Percentiles rank a stretch among this genome's conserved stretches.
Evolutionary conservation across 2,797 vertebrate genomes (phyloP).

Genomic region (Zenarchopterus dispar): DNA sequence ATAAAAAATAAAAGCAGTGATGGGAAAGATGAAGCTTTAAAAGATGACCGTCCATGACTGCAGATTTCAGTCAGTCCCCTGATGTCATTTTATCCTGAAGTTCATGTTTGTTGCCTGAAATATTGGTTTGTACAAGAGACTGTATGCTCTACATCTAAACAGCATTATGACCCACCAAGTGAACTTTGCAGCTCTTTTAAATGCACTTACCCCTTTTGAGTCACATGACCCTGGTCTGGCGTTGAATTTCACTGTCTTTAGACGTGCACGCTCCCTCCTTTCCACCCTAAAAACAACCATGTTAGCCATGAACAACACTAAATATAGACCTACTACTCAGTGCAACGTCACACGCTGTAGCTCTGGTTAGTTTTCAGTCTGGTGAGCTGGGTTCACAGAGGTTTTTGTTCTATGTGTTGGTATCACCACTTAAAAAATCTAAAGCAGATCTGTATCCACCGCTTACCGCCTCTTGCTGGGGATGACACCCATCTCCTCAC

Average conservation of each 20-base stretch:
- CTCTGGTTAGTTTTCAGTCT: too few relatives aligned
- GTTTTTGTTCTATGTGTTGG: not conserved
- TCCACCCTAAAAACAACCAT: constrained; percentile 86
- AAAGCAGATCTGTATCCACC: not conserved
- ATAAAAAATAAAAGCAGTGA: constrained; percentile 46
- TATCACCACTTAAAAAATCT: not conserved
- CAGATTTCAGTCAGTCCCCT: too few relatives aligned
- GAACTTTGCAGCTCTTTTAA: not conserved
- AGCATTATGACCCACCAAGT: constrained; percentile 1
- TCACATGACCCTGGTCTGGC: constrained; percentile 93
- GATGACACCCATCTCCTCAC: constrained; percentile 97
- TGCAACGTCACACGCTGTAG: not conserved
- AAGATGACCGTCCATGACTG: constrained; percentile 1
- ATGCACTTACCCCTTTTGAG: constrained; percentile 92
- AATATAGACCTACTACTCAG: not conserved
- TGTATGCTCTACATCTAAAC: too few relatives aligned
- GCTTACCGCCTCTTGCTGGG: constrained; percentile 95
- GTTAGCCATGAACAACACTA: not conserved
- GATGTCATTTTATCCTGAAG: not conserved
- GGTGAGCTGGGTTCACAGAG: too few relatives aligned
- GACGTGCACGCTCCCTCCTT: constrained; percentile 93
- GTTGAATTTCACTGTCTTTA: constrained; percentile 98
- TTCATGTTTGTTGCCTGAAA: too few relatives aligned
- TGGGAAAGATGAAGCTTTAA: constrained; percentile 2
- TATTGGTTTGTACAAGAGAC: too few relatives aligned